Percentiles rank a stretch among this genome's conserved stretches.
Conservation (phyloP, 2,113 vertebrate species). For the Falco punctatus region DNA sequence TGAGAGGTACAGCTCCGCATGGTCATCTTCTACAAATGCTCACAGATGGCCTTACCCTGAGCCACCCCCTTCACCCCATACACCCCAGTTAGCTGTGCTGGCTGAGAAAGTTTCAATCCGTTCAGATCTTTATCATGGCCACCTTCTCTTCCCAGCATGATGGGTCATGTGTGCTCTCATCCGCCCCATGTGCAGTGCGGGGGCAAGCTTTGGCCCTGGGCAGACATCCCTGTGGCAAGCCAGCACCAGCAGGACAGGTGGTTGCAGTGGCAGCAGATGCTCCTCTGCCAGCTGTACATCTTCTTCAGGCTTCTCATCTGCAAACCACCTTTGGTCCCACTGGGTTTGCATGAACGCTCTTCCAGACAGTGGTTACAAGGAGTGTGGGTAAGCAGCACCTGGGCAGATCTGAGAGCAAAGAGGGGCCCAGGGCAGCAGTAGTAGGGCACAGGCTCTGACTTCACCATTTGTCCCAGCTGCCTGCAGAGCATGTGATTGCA, state of each 20-base stretch:
- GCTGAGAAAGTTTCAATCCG: neutral
- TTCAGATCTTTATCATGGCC: neutral
- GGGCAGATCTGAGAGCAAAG: neutral
- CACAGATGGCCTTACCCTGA: conserved; percentile 15
- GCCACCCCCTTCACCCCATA: neutral
- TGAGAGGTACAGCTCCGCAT: neutral
- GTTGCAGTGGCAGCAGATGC: neutral
- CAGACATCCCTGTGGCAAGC: neutral
- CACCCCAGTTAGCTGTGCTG: neutral
- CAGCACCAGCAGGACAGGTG: neutral
- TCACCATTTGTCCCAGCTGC: neutral
- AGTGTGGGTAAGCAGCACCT: fast-evolving
- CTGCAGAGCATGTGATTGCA: fast-evolving
- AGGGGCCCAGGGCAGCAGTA: fast-evolving
- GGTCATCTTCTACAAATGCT: neutral
- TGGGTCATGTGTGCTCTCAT: neutral
- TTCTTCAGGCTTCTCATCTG: neutral
- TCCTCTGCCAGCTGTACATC: neutral
- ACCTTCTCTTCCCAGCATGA: neutral
- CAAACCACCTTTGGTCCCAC: neutral
- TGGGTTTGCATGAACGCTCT: fast-evolving
- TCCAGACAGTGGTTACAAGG: neutral
- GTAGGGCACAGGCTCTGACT: neutral
- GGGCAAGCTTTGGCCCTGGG: neutral
- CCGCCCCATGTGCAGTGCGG: fast-evolving